These are phyloP conservation scores for Porites evermanni DNA, from an alignment of 92 coral and sea anemone genomes.

Conservation along the genomic window DNA sequence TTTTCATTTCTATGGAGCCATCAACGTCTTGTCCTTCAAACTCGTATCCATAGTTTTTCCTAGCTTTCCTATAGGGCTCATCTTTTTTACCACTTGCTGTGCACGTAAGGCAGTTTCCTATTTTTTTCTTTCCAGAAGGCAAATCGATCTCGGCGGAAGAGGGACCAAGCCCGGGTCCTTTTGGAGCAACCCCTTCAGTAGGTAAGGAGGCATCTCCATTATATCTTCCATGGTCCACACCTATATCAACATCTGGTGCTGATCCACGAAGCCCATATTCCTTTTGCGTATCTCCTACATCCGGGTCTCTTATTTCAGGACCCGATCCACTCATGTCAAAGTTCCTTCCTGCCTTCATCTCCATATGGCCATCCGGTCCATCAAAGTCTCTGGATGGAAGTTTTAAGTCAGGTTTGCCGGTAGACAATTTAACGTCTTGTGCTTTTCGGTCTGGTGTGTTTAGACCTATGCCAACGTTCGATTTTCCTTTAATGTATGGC, in stretches of 20 bases:
- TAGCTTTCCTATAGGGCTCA: slow-evolving; percentile 31
- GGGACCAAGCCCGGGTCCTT: background rate
- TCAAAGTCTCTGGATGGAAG: slow-evolving; percentile 12
- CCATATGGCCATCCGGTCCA: slow-evolving; percentile 45
- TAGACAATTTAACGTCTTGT: slow-evolving; percentile 38
- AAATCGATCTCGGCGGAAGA: slow-evolving; percentile 8
- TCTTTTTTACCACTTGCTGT: slow-evolving; percentile 31
- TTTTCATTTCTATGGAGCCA: slow-evolving; percentile 38
- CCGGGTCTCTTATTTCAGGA: background rate
- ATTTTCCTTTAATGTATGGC: slow-evolving; percentile 19
- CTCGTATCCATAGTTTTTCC: slow-evolving; percentile 10
- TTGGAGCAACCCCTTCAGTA: background rate
- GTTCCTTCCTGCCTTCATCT: slow-evolving; percentile 12
- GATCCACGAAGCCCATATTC: slow-evolving; percentile 24
- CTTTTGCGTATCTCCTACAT: background rate
- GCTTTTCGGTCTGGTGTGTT: slow-evolving; percentile 32
- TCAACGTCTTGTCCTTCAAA: slow-evolving; percentile 45
- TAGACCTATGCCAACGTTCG: background rate
- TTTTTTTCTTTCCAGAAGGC: slow-evolving; percentile 30
- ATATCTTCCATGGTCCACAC: background rate
- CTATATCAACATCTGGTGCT: slow-evolving; percentile 13
- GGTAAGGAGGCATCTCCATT: slow-evolving; percentile 7
- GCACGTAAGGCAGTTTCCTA: slow-evolving; percentile 22
- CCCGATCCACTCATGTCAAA: slow-evolving; percentile 39
- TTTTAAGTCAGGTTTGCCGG: background rate